These are phyloP conservation scores for Rostratula benghalensis DNA, from an alignment of 2,113 vertebrate species.

Conservation along the genomic window DNA sequence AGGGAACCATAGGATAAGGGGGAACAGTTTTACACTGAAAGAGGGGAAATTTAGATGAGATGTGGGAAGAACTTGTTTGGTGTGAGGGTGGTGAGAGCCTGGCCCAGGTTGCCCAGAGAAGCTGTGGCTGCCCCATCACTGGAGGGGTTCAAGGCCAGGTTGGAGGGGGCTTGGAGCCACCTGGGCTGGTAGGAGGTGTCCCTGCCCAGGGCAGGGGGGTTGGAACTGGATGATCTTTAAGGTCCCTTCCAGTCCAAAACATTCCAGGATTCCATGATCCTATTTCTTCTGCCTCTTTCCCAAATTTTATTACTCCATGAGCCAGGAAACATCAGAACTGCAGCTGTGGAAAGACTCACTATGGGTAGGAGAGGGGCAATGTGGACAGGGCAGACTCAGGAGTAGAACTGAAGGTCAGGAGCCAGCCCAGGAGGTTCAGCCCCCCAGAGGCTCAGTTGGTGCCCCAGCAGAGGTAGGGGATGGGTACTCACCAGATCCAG, in stretches of 20 bases:
- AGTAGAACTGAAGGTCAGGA: background rate
- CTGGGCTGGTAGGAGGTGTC: background rate
- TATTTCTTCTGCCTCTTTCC: background rate
- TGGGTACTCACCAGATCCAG: conserved; percentile 74
- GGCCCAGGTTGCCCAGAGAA: background rate
- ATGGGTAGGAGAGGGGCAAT: background rate
- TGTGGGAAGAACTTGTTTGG: too few species aligned
- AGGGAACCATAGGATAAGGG: too few species aligned
- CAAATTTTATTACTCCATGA: background rate
- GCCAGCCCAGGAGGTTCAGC: background rate
- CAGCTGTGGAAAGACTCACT: background rate
- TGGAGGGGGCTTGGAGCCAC: too few species aligned
- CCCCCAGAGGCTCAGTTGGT: accelerated
- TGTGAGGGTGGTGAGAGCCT: too few species aligned
- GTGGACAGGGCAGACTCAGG: background rate
- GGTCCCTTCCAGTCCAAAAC: background rate
- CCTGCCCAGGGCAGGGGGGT: background rate
- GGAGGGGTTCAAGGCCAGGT: too few species aligned
- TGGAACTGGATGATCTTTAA: background rate
- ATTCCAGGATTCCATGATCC: background rate
- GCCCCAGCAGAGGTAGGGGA: background rate
- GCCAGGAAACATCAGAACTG: background rate
- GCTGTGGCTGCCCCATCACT: too few species aligned
- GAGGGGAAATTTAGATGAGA: background rate
- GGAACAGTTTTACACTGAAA: background rate